Base-by-base conservation (phyloP, 2,888 invertebrate species). In the Phyllotreta striolata region DNA sequence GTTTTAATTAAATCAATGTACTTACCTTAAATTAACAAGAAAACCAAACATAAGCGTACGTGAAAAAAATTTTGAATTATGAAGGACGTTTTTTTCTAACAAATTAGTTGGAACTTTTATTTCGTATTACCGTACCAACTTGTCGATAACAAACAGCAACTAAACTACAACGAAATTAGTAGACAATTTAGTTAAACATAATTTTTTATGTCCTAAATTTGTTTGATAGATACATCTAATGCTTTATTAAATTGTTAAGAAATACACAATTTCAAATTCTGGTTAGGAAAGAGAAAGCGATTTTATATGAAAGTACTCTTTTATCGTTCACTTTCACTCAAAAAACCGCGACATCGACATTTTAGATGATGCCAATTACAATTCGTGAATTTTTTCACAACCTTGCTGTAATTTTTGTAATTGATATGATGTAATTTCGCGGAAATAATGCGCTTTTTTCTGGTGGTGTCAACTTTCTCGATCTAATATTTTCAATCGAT, bases 321-420 rank as follows among this genome's bases (percentile, higher is more conserved):
- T 68, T 56, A 64, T 70, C 66, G 70, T 66, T 69, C 69, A 74
- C 71, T 74, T 72, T 71, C 72, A 70, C 72, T 72, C 59, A 60
- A 61, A 61, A 65, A 47, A 63, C 55, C 55, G 55, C 55, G 62
- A 62, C 58, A 59, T 47, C 55, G 62, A 62, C 58, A 59, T 47
- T 59, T 59, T 43, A 12, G 37, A 41, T n/a, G 43, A 14, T 40
- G 54, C 24, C 3, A 9, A 8, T 39, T 24, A 55, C 9, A 44
- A 35, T 55, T 10, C 6, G 3, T 55, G 9, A 35, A 44, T n/a
- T 43, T 55, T 35, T 41, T 35, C 6, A 10, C 35, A 14, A 35
- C 34, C 34, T 24, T 35, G 34, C 24, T 3, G 8, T 39, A 43
- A 43, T 55, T 39, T 12, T 41, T 24, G 12, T n/a, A 13, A 12